Evolutionary conservation across 2,797 vertebrate genomes (phyloP).

Genomic region (Prionace glauca): DNA sequence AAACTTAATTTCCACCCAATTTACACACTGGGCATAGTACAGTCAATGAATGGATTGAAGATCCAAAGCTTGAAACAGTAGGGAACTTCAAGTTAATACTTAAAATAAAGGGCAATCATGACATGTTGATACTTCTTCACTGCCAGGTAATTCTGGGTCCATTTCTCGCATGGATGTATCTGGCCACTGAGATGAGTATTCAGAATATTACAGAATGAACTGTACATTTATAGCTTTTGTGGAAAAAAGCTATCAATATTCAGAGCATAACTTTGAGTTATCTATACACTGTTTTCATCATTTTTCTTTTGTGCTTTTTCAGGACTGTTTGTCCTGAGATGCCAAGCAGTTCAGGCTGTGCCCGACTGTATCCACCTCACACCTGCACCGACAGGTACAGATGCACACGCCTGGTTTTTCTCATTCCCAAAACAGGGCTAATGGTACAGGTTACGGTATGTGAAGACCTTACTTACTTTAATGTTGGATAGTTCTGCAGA

Average conservation of each 20-base stretch:
- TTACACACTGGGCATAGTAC: not conserved
- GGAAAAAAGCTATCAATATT: not conserved
- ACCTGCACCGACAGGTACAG: not conserved
- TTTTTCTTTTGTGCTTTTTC: not conserved
- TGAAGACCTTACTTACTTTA: not conserved
- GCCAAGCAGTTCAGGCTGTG: not conserved
- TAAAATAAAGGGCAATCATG: not conserved
- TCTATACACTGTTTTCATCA: not conserved
- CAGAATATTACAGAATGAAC: not conserved
- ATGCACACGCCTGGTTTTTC: not conserved
- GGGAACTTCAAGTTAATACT: not conserved
- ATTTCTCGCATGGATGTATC: not conserved
- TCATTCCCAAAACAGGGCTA: not conserved
- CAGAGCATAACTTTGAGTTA: not conserved
- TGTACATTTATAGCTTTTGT: not conserved
- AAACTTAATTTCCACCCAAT: not conserved
- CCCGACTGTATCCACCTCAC: not conserved
- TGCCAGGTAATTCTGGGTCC: not conserved
- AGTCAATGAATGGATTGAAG: not conserved
- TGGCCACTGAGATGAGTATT: not conserved
- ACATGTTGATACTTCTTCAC: not conserved
- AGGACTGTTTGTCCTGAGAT: not conserved
- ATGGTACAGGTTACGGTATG: not conserved
- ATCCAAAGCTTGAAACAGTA: not conserved
- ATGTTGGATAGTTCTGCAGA: not conserved